phyloP scores from a whole-genome alignment of 2,888 invertebrate species.

The Augochlorella aurata region DNA sequence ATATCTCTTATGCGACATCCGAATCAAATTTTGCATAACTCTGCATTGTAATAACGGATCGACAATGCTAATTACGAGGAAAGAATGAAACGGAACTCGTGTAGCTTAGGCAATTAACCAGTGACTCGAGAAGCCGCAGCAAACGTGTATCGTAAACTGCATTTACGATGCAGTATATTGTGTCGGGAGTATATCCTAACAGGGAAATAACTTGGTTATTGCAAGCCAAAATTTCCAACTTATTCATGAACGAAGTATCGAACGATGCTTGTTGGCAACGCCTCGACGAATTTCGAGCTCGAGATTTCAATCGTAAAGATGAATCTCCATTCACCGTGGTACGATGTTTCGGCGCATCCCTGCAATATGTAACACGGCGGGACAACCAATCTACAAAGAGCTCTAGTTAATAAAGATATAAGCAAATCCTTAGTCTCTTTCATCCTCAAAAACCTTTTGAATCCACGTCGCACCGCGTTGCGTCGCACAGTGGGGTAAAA shows the following conservation, averaged over 20 bases:
- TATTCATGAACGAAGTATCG: slow-evolving; percentile 15
- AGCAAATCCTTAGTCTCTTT: neutral
- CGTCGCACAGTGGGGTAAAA: too few relatives aligned
- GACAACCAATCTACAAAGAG: neutral
- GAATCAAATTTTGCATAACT: too few relatives aligned
- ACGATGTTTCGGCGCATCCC: neutral
- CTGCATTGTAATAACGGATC: too few relatives aligned
- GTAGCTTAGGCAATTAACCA: neutral
- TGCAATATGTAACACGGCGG: slow-evolving; percentile 2
- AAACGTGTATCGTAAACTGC: slow-evolving; percentile 2
- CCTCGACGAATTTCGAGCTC: neutral
- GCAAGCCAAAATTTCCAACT: slow-evolving; percentile 10
- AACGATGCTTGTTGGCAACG: slow-evolving; percentile 5
- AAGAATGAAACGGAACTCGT: neutral
- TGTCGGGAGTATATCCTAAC: neutral
- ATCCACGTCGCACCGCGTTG: neutral
- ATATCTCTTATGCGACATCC: too few relatives aligned
- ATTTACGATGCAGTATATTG: slow-evolving; percentile 9
- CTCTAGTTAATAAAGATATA: neutral
- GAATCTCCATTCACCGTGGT: slow-evolving; percentile 1
- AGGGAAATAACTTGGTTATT: slow-evolving; percentile 13
- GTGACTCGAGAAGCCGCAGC: neutral
- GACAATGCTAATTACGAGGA: neutral
- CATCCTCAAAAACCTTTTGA: neutral
- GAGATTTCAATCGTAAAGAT: slow-evolving; percentile 5